Evolutionary conservation across 2,888 invertebrate genomes (phyloP), one percentile per base, ranked within the genome.

Genomic region (Cataglyphis albicans): DNA sequence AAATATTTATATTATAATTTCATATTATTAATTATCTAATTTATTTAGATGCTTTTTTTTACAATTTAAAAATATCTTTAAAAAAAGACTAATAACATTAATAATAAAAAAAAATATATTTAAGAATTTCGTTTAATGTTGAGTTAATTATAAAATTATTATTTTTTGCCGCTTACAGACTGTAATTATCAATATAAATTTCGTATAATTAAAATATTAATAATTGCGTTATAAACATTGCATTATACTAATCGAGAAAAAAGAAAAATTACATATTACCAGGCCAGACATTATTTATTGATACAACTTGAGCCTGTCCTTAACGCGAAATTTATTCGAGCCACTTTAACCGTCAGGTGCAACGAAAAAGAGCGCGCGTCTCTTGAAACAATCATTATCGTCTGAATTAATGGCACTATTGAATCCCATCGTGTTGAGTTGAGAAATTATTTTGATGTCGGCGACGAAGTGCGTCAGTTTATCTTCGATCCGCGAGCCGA

Each of bases 311-410:
- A 41, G 18, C 7, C n/a, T 35, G 35, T 75, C 35, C 48, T 75
- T 64, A 18, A 64, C 9, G 35, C 6, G 21, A 52, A 18, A 35
- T 21, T 18, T 29, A 63, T 18, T 75, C 18, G 48, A 44, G 18
- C 15, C 59, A 55, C 12, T 48, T 48, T 64, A 48, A 21, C 48
- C 25, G 52, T 57, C 59, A 25, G 29, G 25, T 38, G 59, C 7
- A 25, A 59, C 57, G 41, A 15, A 74, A 81, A 81, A 80, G 59
- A 87, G 81, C 29, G 59, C 35, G 35, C 63, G 61, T 59, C 59
- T 74, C 81, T 86, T 82, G 76, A 81, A 68, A 80, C 59, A 57
- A 63, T 59, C 78, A 89, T 86, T 82, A 89, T 86, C 82, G 52
- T 44, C 15, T 25, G 55, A 70, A 57, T 75, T 63, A 70, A 72